These are phyloP conservation scores for Enteromius anoplus DNA, from an alignment of 2,797 vertebrate species.

Conservation along the genomic window DNA sequence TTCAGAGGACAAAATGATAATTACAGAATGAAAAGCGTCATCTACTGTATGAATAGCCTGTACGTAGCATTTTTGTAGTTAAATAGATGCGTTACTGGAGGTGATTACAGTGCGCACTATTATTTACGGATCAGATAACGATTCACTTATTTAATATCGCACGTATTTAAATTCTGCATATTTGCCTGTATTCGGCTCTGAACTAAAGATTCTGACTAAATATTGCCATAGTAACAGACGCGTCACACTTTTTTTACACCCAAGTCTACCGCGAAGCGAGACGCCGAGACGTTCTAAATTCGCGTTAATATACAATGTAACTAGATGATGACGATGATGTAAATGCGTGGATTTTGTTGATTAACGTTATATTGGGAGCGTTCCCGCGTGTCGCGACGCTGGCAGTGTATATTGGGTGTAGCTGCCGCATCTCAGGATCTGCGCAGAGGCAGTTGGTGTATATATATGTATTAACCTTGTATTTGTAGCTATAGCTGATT, in stretches of 20 bases:
- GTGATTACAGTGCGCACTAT: not conserved
- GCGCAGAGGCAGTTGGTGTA: not conserved
- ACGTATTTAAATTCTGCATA: not conserved
- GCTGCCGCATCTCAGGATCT: conserved; percentile 27
- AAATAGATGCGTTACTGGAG: not conserved
- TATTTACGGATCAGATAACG: not conserved
- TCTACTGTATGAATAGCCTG: not conserved
- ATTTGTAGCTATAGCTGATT: not conserved
- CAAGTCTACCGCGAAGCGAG: not conserved
- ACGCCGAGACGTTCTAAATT: not conserved
- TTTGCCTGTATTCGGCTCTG: not conserved
- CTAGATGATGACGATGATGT: not conserved
- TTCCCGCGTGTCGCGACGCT: not conserved
- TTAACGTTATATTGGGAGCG: not conserved
- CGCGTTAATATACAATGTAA: not conserved
- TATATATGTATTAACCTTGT: not conserved
- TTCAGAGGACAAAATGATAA: not conserved
- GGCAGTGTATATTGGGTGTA: not conserved
- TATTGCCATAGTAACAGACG: conserved; percentile 40
- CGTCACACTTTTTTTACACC: conserved; percentile 20
- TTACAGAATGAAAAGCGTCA: not conserved
- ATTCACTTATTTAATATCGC: not conserved
- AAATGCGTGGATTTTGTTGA: not conserved
- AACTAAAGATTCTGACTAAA: not conserved
- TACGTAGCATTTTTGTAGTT: not conserved